Percentiles rank a stretch among this genome's conserved stretches.
These are phyloP conservation scores for Elachura formosa DNA, from an alignment of 2,113 vertebrate genomes.

Conservation along the genomic window DNA sequence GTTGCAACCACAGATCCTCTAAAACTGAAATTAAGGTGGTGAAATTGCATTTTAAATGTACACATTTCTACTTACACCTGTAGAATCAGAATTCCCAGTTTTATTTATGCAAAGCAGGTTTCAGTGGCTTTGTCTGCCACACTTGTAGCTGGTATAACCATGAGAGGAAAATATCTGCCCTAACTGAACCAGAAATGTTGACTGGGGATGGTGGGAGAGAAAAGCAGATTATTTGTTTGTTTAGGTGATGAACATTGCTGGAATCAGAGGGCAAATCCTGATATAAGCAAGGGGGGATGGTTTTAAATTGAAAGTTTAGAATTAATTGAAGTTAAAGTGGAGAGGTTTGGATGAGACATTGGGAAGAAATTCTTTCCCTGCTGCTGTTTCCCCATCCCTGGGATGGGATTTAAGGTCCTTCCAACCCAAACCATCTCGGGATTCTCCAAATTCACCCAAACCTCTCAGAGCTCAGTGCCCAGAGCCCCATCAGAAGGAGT, in stretches of 20 bases:
- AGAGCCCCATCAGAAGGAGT: not conserved
- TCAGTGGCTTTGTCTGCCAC: accelerated
- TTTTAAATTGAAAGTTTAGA: not conserved
- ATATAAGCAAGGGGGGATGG: no score
- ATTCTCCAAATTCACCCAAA: not conserved
- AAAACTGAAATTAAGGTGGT: not conserved
- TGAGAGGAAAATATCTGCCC: accelerated
- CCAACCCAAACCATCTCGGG: not conserved
- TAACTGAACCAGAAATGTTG: no score
- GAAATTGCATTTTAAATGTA: not conserved
- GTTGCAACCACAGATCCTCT: accelerated
- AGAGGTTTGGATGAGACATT: not conserved
- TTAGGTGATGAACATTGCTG: not conserved
- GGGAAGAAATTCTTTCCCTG: not conserved
- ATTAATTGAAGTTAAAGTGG: no score
- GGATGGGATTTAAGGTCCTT: accelerated
- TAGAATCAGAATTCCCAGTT: accelerated
- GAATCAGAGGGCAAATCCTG: not conserved
- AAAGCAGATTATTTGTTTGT: not conserved
- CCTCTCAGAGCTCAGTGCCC: accelerated
- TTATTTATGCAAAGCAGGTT: not conserved
- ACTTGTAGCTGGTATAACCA: accelerated
- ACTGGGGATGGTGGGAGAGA: not conserved
- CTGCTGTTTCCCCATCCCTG: not conserved
- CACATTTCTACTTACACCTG: accelerated